A percentile compares a stretch with the other conserved stretches of the same genome.
These are phyloP conservation scores for Sinhomidia bicolor DNA, from an alignment of 2,888 invertebrate genomes.

Conservation along the genomic window DNA sequence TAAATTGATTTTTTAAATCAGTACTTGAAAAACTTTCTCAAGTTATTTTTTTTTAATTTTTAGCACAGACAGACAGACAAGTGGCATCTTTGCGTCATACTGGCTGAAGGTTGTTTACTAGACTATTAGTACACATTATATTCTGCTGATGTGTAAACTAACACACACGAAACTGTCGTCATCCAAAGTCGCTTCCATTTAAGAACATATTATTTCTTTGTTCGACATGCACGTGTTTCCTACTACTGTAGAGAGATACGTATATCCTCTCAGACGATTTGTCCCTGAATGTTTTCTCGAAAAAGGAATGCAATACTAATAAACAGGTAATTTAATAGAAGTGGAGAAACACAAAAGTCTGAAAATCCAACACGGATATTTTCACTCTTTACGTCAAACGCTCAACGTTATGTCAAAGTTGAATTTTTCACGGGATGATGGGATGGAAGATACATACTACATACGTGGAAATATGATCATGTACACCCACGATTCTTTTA, in stretches of 20 bases:
- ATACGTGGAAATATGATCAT: too few relatives aligned
- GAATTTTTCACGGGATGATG: too few relatives aligned
- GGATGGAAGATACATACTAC: too few relatives aligned
- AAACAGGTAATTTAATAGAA: neutral
- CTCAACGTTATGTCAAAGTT: neutral
- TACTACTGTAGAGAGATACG: neutral
- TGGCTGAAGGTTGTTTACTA: neutral
- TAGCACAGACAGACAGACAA: too few relatives aligned
- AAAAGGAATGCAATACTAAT: neutral
- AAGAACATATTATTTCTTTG: neutral
- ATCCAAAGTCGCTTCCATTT: neutral
- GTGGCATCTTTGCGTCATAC: too few relatives aligned
- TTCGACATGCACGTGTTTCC: neutral
- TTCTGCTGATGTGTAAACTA: neutral
- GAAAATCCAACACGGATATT: too few relatives aligned
- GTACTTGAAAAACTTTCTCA: too few relatives aligned
- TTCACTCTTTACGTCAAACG: too few relatives aligned
- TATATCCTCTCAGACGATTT: neutral
- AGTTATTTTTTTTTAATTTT: too few relatives aligned
- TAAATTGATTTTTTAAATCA: too few relatives aligned
- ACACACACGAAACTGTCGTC: conserved; percentile 29
- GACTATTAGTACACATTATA: too few relatives aligned
- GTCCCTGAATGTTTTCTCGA: neutral
- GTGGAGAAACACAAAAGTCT: neutral
- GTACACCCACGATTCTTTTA: too few relatives aligned